Evolutionary conservation across 2,797 vertebrate genomes (phyloP), one percentile per base, ranked within the genome.

Genomic region (Notolabrus celidotus): DNA sequence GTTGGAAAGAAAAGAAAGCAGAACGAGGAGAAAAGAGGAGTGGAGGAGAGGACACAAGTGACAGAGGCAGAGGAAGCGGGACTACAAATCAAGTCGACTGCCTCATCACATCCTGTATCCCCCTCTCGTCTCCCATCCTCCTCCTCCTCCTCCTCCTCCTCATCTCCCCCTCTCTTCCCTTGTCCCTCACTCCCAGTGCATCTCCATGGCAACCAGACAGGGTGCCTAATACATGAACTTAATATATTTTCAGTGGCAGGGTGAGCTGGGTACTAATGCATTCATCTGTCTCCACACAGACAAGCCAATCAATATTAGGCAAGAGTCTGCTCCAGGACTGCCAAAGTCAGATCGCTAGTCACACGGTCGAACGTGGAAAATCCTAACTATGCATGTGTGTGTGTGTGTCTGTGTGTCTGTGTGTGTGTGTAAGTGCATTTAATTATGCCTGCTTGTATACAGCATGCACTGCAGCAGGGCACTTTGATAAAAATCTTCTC

Each of bases 191-290:
- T 89, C 88, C 85, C 79, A 52, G 88, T 90, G 91, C 83, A 92
- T 95, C 87, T 69, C 94, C 92, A 94, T 94, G 92, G 93, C 90
- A 95, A 95, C 94, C 91, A 95, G 94, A 94, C 93, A 90, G 93
- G 92, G 93, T 92, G 91, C 92, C 93, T 94, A 94, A 94, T 93
- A 94, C 90, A 90, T 86, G 89, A 94, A 94, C 93, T 94, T 94
- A 94, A 95, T 94, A 95, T 94, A 93, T 95, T 94, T 95, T 92
- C 93, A 93, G 92, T 92, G 86, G 91, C 88, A 87, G 90, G 90
- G 88, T 85, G 91, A 90, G 92, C 87, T 88, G 89, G 90, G 87
- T 90, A 93, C 90, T 92, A 92, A 93, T 94, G 94, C 92, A 92
- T 93, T 94, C 92, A 94, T 94, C 92, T 93, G 93, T 95, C 93